Conservation (phyloP, 2,888 invertebrate species). For the Diadegma fenestrale region DNA sequence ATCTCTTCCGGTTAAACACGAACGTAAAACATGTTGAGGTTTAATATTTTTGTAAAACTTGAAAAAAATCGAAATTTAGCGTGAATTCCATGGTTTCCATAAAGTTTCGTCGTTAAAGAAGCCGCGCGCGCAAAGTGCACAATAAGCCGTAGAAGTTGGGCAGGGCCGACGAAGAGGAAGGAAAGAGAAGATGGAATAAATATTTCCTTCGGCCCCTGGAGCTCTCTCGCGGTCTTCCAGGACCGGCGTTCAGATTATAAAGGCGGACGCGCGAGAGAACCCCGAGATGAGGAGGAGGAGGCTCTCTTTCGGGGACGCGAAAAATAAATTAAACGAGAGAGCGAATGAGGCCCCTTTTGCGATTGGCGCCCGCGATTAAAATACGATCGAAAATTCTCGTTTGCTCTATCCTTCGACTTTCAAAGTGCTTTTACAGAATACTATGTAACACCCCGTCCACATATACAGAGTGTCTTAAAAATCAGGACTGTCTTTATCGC, state of each 20-base stretch:
- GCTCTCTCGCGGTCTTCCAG: slow-evolving; percentile 51
- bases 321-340: slow-evolving; percentile 69
- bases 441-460: slow-evolving; percentile 10
- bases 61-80: not conserved
- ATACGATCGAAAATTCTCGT: slow-evolving; percentile 67
- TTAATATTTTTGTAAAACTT: slow-evolving; percentile 22
- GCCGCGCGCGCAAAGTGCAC: slow-evolving; percentile 17
- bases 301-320: slow-evolving; percentile 50
- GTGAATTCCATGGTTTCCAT: slow-evolving; percentile 24
- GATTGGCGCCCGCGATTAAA: slow-evolving; percentile 71
- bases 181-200: slow-evolving; percentile 27
- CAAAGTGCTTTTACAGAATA: slow-evolving; percentile 22
- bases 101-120: slow-evolving; percentile 39
- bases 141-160: slow-evolving; percentile 54
- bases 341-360: slow-evolving; percentile 19
- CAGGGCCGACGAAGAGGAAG: slow-evolving; percentile 40
- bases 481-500: no score
- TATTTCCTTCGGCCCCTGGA: slow-evolving; percentile 50
- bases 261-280: slow-evolving; percentile 61
- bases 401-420: slow-evolving; percentile 54
- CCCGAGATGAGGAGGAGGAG: slow-evolving; percentile 27
- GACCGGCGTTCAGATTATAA: slow-evolving; percentile 66
- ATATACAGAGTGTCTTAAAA: slow-evolving; percentile 1
- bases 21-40: not conserved
- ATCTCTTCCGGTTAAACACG: not conserved